Conservation (phyloP, 2,888 invertebrate genomes). For the Bugula neritina region DNA sequence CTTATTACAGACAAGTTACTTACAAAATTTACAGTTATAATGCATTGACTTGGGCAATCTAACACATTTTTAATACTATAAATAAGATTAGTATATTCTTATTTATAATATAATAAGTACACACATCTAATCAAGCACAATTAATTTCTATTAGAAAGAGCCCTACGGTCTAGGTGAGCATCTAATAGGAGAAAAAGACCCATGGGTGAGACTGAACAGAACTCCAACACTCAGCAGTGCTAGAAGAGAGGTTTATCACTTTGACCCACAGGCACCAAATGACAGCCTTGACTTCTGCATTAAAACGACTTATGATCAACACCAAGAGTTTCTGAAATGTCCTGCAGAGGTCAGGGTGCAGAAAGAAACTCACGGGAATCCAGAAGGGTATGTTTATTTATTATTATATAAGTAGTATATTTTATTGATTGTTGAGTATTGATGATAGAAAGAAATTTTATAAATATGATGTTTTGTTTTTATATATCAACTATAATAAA, state of each 20-base stretch:
- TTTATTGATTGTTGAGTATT: not conserved
- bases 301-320: conserved; percentile 51
- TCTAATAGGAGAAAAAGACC: conserved; percentile 44
- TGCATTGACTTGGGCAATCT: too few species aligned
- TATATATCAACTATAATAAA: too few species aligned
- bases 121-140: too few species aligned
- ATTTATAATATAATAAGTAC: too few species aligned
- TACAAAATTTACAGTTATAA: too few species aligned
- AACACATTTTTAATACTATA: too few species aligned
- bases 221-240: conserved; percentile 45
- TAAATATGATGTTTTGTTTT: too few species aligned
- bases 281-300: conserved; percentile 53
- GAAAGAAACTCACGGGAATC: conserved; percentile 45
- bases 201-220: conserved; percentile 47
- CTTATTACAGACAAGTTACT: too few species aligned
- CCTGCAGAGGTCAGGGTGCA: conserved; percentile 43
- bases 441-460: not conserved
- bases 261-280: conserved; percentile 48
- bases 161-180: conserved; percentile 43
- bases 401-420: too few species aligned
- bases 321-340: conserved; percentile 45
- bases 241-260: conserved; percentile 44
- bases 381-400: conserved; percentile 47
- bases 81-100: too few species aligned
- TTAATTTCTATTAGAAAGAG: conserved; percentile 37